Conservation (phyloP, 2,888 invertebrate species). For the Onchidella celtica region DNA sequence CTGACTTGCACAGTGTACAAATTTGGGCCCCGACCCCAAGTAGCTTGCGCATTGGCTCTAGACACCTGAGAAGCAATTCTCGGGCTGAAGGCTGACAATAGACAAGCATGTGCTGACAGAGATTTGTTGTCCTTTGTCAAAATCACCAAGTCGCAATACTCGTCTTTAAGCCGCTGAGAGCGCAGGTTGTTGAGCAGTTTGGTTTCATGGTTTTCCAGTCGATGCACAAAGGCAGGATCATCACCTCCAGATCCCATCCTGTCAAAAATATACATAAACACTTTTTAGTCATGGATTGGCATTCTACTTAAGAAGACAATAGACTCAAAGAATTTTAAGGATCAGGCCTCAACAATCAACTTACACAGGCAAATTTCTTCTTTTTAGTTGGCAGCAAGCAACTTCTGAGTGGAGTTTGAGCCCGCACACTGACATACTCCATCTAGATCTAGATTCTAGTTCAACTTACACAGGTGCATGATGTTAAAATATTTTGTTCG, state of each 20-base stretch:
- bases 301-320: no score
- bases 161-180: slow-evolving; percentile 52
- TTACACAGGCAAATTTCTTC: no score
- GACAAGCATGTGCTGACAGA: slow-evolving; percentile 53
- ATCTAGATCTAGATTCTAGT: no score
- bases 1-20: slow-evolving; percentile 24
- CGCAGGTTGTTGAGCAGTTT: slow-evolving; percentile 50
- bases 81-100: slow-evolving; percentile 54
- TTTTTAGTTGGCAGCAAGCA: no score
- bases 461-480: no score
- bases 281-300: no score
- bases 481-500: no score
- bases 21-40: neutral
- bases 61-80: slow-evolving; percentile 26
- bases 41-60: neutral
- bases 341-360: no score
- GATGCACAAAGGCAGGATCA: slow-evolving; percentile 50
- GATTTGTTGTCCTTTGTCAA: slow-evolving; percentile 35
- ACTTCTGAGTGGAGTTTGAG: no score
- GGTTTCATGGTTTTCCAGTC: slow-evolving; percentile 42
- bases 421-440: no score
- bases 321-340: no score
- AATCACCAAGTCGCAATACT: slow-evolving; percentile 51
- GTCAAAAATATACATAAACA: neutral
- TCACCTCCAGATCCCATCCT: neutral